Evolutionary conservation across 2,888 invertebrate genomes (phyloP), one percentile per base, ranked within the genome.

Genomic region (Altica lythri): DNA sequence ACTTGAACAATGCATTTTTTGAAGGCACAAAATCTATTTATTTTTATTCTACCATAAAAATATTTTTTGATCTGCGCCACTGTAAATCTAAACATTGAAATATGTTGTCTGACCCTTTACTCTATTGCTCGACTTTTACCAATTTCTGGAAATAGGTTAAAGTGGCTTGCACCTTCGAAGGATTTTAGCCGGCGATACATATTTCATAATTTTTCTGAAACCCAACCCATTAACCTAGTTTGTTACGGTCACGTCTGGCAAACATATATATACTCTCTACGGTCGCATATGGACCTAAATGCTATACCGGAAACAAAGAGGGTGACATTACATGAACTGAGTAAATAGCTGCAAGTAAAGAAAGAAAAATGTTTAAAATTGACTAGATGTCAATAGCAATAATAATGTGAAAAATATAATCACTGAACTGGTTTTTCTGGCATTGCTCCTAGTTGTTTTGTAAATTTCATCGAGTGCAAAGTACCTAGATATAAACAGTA

Each of bases 211-310:
- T 60, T 60, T 60, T 60, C 52, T 40, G 49, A 51, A 50, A 55
- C 50, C 30, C 48, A 18, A 40, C 37, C 60, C 61, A 61, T 65
- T 65, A 63, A 63, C 62, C 62, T 48, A 58, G 50, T 62, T 57
- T 55, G 45, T 42, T 50, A 45, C 50, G 63, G 61, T 65, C 65
- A 65, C 65, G 65, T 65, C 59, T 63, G 60, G 56, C 52, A 57
- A 59, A 57, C 59, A 58, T 59, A n/a, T n/a, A n/a, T n/a, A n/a
- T n/a, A 60, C 59, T 53, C 53, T 51, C 47, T 54, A 32, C 34
- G 43, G 59, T 62, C 62, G 61, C 63, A 64, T 61, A 60, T 64
- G 62, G 62, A 55, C 56, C 53, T 22, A 35, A 47, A 34, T 46
- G 18, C 19, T 19, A 38, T 19, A 9, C 12, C 38, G 8, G 17